These are phyloP conservation scores for Sinodicranocentrus sp. DNA, from an alignment of 2,888 invertebrate species.

Conservation along the genomic window DNA sequence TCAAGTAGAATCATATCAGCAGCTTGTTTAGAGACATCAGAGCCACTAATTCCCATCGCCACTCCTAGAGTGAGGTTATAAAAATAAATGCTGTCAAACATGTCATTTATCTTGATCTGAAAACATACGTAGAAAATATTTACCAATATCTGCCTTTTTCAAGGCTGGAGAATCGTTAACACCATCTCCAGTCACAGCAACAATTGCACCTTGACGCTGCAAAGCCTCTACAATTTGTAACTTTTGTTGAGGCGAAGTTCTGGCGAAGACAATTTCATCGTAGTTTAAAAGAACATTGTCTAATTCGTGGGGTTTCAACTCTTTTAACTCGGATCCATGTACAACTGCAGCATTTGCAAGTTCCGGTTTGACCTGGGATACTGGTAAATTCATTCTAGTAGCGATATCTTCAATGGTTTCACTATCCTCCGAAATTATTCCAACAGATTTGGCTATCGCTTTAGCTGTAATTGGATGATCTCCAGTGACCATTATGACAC, in stretches of 20 bases:
- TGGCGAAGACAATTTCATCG: slow-evolving; percentile 81
- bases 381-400: slow-evolving; percentile 78
- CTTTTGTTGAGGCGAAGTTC: slow-evolving; percentile 81
- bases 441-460: slow-evolving; percentile 96
- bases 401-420: slow-evolving; percentile 80
- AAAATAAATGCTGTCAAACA: too few species aligned
- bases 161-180: slow-evolving; percentile 93
- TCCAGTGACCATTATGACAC: slow-evolving; percentile 90
- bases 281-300: slow-evolving; percentile 76
- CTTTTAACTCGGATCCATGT: slow-evolving; percentile 78
- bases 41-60: slow-evolving; percentile 88
- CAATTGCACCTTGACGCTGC: slow-evolving; percentile 87
- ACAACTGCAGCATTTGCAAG: slow-evolving; percentile 78
- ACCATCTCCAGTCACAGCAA: slow-evolving; percentile 89
- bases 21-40: slow-evolving; percentile 90
- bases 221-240: slow-evolving; percentile 87
- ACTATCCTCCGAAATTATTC: slow-evolving; percentile 89
- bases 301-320: slow-evolving; percentile 77
- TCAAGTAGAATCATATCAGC: slow-evolving; percentile 84
- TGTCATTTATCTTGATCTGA: too few species aligned
- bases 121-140: too few species aligned
- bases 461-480: slow-evolving; percentile 98
- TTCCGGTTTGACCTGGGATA: slow-evolving; percentile 78
- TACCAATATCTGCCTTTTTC: slow-evolving; percentile 86
- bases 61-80: not conserved